Evolutionary conservation across 2,888 invertebrate genomes (phyloP).

Genomic region (Carterocephalus palaemon): DNA sequence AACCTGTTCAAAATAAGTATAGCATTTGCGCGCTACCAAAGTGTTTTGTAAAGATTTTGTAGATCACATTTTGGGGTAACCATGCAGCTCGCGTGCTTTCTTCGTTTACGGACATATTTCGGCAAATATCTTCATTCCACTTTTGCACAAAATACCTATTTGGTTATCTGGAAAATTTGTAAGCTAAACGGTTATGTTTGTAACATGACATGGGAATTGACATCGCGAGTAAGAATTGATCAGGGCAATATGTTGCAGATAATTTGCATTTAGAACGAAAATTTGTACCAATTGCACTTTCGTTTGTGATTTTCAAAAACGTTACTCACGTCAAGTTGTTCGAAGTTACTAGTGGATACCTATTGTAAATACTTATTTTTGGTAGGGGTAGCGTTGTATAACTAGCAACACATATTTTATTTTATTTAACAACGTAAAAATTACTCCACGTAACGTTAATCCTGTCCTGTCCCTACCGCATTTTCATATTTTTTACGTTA

Average conservation of each 20-base stretch:
- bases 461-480: too few species aligned
- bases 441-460: too few species aligned
- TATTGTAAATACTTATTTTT: too few species aligned
- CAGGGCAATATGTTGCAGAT: conserved; percentile 6
- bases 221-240: conserved; percentile 14
- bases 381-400: too few species aligned
- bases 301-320: conserved; percentile 29
- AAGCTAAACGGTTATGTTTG: conserved; percentile 1
- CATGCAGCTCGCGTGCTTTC: conserved; percentile 8
- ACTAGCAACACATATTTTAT: too few species aligned
- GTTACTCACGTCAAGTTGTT: conserved; percentile 23
- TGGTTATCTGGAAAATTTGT: conserved; percentile 12
- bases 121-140: not conserved
- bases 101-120: conserved; percentile 1
- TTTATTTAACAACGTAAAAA: too few species aligned
- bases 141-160: conserved; percentile 4
- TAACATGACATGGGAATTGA: conserved; percentile 13
- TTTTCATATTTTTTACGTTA: too few species aligned
- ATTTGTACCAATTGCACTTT: conserved; percentile 23
- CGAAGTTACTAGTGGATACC: too few species aligned
- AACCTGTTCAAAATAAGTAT: conserved; percentile 12
- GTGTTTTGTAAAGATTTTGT: too few species aligned
- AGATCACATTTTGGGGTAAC: conserved; percentile 21
- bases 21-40: not conserved
- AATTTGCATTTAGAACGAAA: conserved; percentile 50